These are phyloP conservation scores for Agapostemon virescens DNA, from an alignment of 2,888 invertebrate genomes.

Conservation along the genomic window DNA sequence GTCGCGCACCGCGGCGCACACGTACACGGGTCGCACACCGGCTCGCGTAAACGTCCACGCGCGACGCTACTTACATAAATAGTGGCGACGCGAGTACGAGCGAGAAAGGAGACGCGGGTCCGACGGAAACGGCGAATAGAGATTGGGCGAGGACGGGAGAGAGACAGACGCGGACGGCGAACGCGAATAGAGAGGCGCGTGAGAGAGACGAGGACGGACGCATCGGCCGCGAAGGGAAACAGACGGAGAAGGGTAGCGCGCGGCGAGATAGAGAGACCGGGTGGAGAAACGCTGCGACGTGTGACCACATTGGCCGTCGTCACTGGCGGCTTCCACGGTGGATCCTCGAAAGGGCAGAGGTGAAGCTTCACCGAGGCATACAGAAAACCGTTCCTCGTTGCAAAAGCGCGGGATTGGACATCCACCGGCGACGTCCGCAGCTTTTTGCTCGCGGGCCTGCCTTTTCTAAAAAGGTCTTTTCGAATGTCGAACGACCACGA, in stretches of 20 bases:
- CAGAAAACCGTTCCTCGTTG: constrained; percentile 53
- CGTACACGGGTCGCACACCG: constrained; percentile 10
- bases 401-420: constrained; percentile 53
- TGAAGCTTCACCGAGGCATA: constrained; percentile 57
- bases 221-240: not conserved
- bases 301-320: constrained; percentile 58
- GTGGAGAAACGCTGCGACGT: constrained; percentile 53
- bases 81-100: constrained; percentile 17
- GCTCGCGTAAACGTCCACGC: constrained; percentile 37
- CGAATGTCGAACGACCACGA: constrained; percentile 5
- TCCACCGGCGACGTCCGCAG: not conserved
- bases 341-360: constrained; percentile 68
- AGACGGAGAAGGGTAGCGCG: not conserved
- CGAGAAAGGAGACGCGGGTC: not conserved
- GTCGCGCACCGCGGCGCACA: constrained; percentile 38
- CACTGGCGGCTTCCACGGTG: constrained; percentile 58
- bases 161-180: not conserved
- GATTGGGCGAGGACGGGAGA: constrained; percentile 5
- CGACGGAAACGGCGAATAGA: not conserved
- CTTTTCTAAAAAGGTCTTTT: constrained; percentile 6
- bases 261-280: constrained; percentile 30
- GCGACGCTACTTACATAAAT: constrained; percentile 53
- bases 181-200: constrained; percentile 7
- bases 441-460: constrained; percentile 4
- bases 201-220: not conserved